These are phyloP conservation scores for Drosophila parvula DNA, from an alignment of 1,140 invertebrate genomes.

Conservation along the genomic window DNA sequence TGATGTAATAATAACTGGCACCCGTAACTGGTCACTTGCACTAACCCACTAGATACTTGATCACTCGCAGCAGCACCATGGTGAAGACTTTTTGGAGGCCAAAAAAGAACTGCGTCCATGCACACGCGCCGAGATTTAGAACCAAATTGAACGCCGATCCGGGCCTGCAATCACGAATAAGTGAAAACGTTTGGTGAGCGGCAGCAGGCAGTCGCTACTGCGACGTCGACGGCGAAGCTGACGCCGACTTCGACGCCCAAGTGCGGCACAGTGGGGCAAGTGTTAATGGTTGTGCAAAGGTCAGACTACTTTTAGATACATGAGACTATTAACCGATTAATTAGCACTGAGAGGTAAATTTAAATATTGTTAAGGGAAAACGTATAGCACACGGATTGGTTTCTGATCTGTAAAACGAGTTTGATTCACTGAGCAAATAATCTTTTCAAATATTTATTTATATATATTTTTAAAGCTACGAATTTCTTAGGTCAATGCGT, in stretches of 20 bases:
- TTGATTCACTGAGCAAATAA: not conserved
- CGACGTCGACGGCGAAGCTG: constrained; percentile 15
- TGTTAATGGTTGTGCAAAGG: constrained; percentile 12
- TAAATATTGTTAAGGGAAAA: not conserved
- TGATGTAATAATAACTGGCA: constrained; percentile 19
- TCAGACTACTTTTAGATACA: not conserved
- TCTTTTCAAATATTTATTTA: not conserved
- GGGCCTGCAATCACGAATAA: constrained; percentile 71
- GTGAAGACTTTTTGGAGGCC: constrained; percentile 9
- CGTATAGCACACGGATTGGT: not conserved
- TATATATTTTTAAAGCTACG: too few relatives aligned
- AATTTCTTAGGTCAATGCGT: not conserved
- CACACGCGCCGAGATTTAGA: constrained; percentile 77
- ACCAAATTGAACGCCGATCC: constrained; percentile 75
- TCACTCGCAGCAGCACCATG: constrained; percentile 79
- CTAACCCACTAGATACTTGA: constrained; percentile 79
- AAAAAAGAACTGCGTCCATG: constrained; percentile 58
- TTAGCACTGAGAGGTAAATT: not conserved
- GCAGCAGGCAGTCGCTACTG: constrained; percentile 31
- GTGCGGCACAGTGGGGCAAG: constrained; percentile 51
- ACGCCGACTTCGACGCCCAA: constrained; percentile 10
- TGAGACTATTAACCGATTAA: constrained; percentile 2
- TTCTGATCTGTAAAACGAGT: too few relatives aligned
- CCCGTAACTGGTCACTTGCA: constrained; percentile 28
- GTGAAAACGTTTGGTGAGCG: constrained; percentile 64